These are phyloP conservation scores for Athetis lepigone DNA, from an alignment of 2,888 invertebrate species.

Conservation along the genomic window DNA sequence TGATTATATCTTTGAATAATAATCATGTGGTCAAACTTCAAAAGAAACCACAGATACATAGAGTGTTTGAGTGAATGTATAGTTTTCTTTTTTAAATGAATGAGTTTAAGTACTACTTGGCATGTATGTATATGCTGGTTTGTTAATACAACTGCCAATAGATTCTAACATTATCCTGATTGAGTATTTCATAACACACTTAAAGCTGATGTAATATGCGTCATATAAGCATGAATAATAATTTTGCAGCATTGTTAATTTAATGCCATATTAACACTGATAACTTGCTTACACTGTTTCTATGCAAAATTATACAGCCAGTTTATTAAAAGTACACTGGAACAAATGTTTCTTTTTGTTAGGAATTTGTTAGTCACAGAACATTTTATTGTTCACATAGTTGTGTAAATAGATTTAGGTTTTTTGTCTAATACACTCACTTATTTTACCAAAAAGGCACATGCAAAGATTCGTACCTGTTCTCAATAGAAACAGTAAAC, in stretches of 20 bases:
- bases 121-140: not conserved
- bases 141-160: constrained; percentile 1
- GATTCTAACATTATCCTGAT: constrained; percentile 15
- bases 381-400: no score
- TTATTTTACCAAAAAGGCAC: no score
- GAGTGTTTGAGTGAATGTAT: constrained; percentile 29
- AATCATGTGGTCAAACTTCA: constrained; percentile 20
- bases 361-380: no score
- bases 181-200: constrained; percentile 21
- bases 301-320: not conserved
- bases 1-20: constrained; percentile 42
- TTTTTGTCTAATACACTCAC: no score
- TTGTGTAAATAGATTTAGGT: no score
- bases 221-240: constrained; percentile 18
- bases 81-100: constrained; percentile 1
- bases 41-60: constrained; percentile 45
- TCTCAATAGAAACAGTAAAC: no score
- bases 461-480: no score
- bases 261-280: not conserved
- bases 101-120: constrained; percentile 2
- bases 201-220: constrained; percentile 26
- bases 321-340: not conserved
- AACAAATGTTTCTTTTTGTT: not conserved
- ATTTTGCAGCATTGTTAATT: constrained; percentile 23
- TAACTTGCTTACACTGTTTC: constrained; percentile 3